phyloP scores from a whole-genome alignment of 2,888 invertebrate species.

The Drosophila demipolita region DNA sequence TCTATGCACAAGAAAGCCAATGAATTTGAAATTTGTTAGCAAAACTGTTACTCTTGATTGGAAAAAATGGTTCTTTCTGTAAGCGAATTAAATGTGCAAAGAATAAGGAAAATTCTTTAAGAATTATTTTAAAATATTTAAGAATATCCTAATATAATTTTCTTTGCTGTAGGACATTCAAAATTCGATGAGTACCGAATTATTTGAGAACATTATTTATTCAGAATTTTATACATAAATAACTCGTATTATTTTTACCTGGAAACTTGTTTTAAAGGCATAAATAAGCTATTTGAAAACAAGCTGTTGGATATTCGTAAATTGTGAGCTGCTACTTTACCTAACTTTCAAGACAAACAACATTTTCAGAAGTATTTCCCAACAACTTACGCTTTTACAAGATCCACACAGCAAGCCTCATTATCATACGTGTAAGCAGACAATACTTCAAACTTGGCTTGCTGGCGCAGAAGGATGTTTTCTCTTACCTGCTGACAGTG shows the following conservation, averaged over 20 bases:
- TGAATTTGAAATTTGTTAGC: constrained; percentile 7
- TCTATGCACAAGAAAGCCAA: background rate
- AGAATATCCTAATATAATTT: background rate
- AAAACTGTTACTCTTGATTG: background rate
- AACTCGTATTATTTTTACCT: background rate
- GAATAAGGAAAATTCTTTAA: background rate
- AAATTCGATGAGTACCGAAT: background rate
- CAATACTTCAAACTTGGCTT: constrained; percentile 34
- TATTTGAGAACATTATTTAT: background rate
- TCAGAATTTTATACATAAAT: background rate
- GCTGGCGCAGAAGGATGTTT: background rate
- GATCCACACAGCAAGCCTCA: constrained; percentile 21
- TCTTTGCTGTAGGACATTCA: too few relatives aligned
- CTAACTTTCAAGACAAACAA: constrained; percentile 29
- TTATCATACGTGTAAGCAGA: constrained; percentile 50
- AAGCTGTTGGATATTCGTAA: constrained; percentile 3
- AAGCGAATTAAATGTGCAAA: background rate
- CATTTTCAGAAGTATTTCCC: constrained; percentile 10
- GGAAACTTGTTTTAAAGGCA: background rate
- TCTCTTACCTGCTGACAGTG: constrained; percentile 22
- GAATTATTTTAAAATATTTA: background rate
- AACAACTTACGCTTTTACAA: constrained; percentile 19
- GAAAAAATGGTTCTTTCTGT: background rate
- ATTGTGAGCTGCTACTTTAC: constrained; percentile 24
- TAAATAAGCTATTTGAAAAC: background rate